A percentile compares a stretch with the other conserved stretches of the same genome.
Evolutionary conservation across 2,797 vertebrate species (phyloP).

Genomic region (Aulostomus chinensis): DNA sequence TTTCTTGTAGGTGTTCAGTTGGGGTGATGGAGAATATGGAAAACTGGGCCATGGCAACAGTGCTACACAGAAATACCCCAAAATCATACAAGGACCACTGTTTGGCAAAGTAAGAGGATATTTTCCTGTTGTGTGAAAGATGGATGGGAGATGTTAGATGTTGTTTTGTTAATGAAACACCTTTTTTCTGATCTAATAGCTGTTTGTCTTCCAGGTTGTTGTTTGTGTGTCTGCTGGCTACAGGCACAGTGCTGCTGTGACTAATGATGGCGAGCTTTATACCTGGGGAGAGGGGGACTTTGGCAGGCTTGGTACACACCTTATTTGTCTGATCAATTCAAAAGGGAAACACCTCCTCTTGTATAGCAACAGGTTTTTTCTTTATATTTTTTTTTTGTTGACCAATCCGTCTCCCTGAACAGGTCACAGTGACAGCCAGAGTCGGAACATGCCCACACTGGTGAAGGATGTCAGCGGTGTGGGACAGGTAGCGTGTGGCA

Average conservation of each 20-base stretch:
- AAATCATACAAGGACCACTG: constrained; percentile 85
- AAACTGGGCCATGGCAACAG: constrained; percentile 88
- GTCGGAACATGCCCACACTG: constrained; percentile 83
- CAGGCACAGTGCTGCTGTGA: constrained; percentile 86
- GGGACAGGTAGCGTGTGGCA: constrained; percentile 84
- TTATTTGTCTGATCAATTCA: constrained; percentile 3
- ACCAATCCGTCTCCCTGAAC: background rate
- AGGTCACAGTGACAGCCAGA: constrained; percentile 87
- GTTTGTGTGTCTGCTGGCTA: constrained; percentile 87
- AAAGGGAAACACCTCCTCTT: no score
- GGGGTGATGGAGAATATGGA: constrained; percentile 87
- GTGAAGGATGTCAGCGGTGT: constrained; percentile 86
- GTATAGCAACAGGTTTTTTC: no score
- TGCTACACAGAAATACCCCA: constrained; percentile 86
- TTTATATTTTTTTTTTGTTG: background rate
- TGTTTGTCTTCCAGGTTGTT: constrained; percentile 71
- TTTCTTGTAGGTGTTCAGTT: constrained; percentile 80
- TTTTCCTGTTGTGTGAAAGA: background rate
- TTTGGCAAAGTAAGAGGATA: constrained; percentile 76
- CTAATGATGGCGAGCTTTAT: constrained; percentile 85
- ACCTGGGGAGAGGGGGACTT: constrained; percentile 88
- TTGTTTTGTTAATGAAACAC: background rate
- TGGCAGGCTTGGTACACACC: constrained; percentile 78
- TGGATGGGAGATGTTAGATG: background rate
- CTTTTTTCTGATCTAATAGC: background rate